Evolutionary conservation across 1,140 invertebrate genomes (phyloP).

Genomic region (Drosophila busckii): DNA sequence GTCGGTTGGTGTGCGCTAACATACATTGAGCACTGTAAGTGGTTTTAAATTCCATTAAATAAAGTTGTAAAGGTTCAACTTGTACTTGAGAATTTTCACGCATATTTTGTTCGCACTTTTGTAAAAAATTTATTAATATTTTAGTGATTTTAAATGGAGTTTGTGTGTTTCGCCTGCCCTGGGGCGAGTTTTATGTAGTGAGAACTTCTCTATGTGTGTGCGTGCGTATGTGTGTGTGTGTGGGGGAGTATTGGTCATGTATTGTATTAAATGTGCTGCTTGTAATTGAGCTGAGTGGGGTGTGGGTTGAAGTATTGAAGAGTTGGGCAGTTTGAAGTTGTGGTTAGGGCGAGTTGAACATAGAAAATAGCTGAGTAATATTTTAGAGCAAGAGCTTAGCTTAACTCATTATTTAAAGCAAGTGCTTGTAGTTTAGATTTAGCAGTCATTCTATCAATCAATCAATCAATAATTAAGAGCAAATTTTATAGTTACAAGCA

Average conservation of each 20-base stretch:
- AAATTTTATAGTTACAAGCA: too few relatives aligned
- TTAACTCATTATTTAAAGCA: too few relatives aligned
- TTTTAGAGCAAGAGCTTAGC: too few relatives aligned
- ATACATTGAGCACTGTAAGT: constrained; percentile 55
- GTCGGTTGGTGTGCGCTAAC: too few relatives aligned
- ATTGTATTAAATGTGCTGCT: constrained; percentile 47
- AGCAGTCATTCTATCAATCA: too few relatives aligned
- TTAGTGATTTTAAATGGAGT: constrained; percentile 76
- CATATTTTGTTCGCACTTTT: constrained; percentile 76
- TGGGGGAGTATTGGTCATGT: constrained; percentile 9
- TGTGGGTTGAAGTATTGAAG: too few relatives aligned
- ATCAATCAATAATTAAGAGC: too few relatives aligned
- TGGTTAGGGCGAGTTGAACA: not conserved
- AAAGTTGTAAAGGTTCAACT: constrained; percentile 70
- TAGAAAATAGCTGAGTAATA: too few relatives aligned
- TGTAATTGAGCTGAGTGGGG: constrained; percentile 44
- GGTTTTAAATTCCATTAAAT: constrained; percentile 79
- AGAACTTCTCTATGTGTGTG: not conserved
- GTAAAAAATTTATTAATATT: constrained; percentile 78
- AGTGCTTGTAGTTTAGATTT: too few relatives aligned
- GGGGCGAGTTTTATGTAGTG: constrained; percentile 17
- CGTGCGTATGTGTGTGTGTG: constrained; percentile 10
- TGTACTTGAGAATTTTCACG: constrained; percentile 68
- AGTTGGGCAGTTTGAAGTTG: not conserved
- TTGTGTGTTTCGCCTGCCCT: constrained; percentile 49